Conservation (phyloP, 2,113 vertebrate species). For the Limanda limanda region DNA sequence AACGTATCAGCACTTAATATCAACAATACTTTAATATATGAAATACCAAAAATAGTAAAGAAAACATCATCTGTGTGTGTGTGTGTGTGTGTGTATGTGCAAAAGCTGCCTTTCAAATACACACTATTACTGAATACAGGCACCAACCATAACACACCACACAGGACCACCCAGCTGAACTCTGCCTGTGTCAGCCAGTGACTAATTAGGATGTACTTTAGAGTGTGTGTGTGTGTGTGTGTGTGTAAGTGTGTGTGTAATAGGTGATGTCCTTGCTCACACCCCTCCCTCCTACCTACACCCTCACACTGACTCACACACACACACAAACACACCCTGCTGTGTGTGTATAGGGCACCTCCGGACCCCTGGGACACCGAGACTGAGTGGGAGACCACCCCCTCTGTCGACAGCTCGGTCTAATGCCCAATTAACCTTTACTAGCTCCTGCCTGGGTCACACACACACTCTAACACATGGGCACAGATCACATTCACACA, state of each 20-base stretch:
- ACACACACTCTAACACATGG: conserved; percentile 19
- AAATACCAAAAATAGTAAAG: neutral
- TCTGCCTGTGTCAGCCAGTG: conserved; percentile 27
- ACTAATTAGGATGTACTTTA: conserved; percentile 65
- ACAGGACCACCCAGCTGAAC: conserved; percentile 42
- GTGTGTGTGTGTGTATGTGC: neutral
- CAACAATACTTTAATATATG: neutral
- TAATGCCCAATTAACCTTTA: conserved; percentile 88
- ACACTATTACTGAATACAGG: neutral
- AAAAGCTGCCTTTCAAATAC: too few species aligned
- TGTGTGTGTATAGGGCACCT: conserved; percentile 76
- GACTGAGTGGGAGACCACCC: conserved; percentile 68
- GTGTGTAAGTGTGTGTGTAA: conserved; percentile 17
- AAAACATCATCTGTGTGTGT: neutral
- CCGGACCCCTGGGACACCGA: conserved; percentile 71
- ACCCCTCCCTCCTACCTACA: neutral
- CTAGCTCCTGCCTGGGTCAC: conserved; percentile 55
- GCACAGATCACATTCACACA: conserved; percentile 4
- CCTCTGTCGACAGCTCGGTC: conserved; percentile 67
- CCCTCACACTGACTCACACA: conserved; percentile 24
- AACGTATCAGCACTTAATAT: too few species aligned
- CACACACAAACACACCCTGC: conserved; percentile 46
- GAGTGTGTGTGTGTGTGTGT: conserved; percentile 34
- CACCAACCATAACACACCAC: conserved; percentile 14
- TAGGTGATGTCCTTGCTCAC: neutral